Evolutionary conservation across 2,888 invertebrate species (phyloP).

Genomic region (Chrysina gloriosa): DNA sequence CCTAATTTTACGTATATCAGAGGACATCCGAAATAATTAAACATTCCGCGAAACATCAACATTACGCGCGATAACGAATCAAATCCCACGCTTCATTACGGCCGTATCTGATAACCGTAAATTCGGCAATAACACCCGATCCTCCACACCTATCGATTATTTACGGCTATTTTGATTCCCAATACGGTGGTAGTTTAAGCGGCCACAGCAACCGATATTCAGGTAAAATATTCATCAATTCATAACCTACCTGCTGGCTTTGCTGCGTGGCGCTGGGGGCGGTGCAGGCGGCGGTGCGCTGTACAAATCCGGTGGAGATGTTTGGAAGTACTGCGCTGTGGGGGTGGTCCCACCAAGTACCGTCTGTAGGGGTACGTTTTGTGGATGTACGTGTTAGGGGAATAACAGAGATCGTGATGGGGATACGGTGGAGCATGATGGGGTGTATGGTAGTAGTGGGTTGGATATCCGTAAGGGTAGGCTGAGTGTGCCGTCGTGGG

Average conservation of each 20-base stretch:
- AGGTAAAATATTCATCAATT: background rate
- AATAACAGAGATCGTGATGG: constrained; percentile 68
- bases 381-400: constrained; percentile 62
- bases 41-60: too few relatives aligned
- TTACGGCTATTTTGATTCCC: too few relatives aligned
- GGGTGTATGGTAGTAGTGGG: constrained; percentile 67
- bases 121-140: too few relatives aligned
- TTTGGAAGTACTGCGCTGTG: constrained; percentile 67
- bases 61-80: too few relatives aligned
- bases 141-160: too few relatives aligned
- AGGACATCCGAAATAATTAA: too few relatives aligned
- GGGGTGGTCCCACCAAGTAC: constrained; percentile 55
- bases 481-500: constrained; percentile 59
- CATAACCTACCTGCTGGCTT: constrained; percentile 56
- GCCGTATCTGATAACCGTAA: too few relatives aligned
- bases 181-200: background rate
- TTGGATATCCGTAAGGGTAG: constrained; percentile 60
- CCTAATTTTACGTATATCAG: too few relatives aligned
- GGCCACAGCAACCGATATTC: background rate
- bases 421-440: constrained; percentile 59
- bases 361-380: constrained; percentile 60
- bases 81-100: too few relatives aligned
- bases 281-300: constrained; percentile 61
- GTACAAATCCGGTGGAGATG: constrained; percentile 68
- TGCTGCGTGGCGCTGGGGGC: constrained; percentile 58